These are phyloP conservation scores for Heliconius charithonia DNA, from an alignment of 2,888 invertebrate genomes.

Conservation along the genomic window DNA sequence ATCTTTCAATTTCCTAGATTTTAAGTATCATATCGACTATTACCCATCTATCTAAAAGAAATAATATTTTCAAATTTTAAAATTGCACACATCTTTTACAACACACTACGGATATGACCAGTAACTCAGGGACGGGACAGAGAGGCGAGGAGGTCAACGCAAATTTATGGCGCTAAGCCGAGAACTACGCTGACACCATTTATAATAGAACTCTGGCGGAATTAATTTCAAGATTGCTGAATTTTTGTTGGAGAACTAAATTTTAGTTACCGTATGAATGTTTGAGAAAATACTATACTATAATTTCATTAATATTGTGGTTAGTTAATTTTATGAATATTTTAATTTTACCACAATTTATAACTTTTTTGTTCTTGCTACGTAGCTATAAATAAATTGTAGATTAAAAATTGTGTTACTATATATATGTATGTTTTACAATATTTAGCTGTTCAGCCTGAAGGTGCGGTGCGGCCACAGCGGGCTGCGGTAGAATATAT, in stretches of 20 bases:
- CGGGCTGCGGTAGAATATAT: no score
- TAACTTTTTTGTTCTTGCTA: no score
- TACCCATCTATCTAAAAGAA: not conserved
- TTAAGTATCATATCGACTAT: not conserved
- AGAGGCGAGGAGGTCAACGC: constrained; percentile 28
- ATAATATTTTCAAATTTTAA: constrained; percentile 17
- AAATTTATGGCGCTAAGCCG: constrained; percentile 42
- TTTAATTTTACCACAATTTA: no score
- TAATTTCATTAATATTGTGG: no score
- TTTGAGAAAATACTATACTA: not conserved
- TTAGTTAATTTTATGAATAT: not conserved
- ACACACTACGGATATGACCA: constrained; percentile 27
- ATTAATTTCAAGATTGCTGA: constrained; percentile 28
- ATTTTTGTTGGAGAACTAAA: constrained; percentile 20
- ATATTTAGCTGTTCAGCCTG: no score
- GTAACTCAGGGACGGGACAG: constrained; percentile 37
- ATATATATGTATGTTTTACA: no score
- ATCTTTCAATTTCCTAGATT: not conserved
- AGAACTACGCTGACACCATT: constrained; percentile 41
- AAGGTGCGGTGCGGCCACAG: no score
- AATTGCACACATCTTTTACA: constrained; percentile 24
- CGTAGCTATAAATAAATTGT: no score
- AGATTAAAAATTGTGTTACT: no score
- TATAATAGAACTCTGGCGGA: constrained; percentile 34
- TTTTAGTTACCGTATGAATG: not conserved